Conservation (phyloP, 2,797 vertebrate genomes). For the Leontocebus nigricollis region DNA sequence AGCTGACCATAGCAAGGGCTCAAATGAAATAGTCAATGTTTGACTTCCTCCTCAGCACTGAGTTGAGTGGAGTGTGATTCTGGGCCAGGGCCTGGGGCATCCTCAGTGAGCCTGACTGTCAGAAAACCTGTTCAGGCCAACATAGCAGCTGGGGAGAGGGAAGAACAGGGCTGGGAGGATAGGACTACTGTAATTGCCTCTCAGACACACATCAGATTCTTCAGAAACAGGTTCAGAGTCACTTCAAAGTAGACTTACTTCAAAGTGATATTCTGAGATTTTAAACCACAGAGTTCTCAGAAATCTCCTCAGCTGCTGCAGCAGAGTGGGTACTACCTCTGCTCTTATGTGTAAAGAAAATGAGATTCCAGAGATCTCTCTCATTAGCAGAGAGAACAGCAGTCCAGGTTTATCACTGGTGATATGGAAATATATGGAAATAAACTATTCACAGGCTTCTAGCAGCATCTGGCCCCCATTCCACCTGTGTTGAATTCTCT, state of each 20-base stretch:
- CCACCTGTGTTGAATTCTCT: background rate
- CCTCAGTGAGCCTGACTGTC: background rate
- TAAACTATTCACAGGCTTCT: background rate
- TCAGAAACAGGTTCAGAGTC: constrained; percentile 45
- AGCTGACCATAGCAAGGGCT: background rate
- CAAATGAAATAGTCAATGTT: background rate
- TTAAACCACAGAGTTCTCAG: constrained; percentile 52
- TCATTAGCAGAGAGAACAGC: background rate
- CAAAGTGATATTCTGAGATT: constrained; percentile 63
- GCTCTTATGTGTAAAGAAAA: background rate
- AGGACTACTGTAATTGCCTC: background rate
- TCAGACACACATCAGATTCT: background rate
- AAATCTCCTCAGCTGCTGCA: background rate
- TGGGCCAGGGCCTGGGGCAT: background rate
- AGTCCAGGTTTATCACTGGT: background rate
- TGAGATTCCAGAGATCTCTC: fast-evolving
- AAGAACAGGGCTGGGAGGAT: background rate
- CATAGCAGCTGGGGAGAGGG: background rate
- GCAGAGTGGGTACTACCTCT: background rate
- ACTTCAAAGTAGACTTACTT: constrained; percentile 42
- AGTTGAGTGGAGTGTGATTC: background rate
- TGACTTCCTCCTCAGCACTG: background rate
- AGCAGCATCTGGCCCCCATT: background rate
- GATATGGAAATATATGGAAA: background rate
- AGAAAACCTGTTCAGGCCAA: background rate